Evolutionary conservation across 2,113 vertebrate genomes (phyloP).

Genomic region (Caranx ignobilis): DNA sequence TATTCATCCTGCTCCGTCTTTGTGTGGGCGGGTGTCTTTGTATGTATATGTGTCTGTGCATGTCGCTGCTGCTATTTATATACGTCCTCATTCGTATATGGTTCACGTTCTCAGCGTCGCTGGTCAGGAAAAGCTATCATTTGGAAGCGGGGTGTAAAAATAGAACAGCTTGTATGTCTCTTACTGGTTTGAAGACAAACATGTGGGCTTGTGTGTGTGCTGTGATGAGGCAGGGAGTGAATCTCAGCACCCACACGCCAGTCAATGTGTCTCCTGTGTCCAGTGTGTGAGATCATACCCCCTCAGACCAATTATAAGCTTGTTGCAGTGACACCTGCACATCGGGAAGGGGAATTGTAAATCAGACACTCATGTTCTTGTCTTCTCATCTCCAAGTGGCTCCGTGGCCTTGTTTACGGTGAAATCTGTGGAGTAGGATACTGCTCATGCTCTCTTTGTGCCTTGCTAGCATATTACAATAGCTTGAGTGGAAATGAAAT

Average conservation of each 20-base stretch:
- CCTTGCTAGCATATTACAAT: constrained; percentile 59
- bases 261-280: constrained; percentile 50
- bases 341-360: constrained; percentile 41
- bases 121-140: constrained; percentile 54
- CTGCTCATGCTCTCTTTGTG: constrained; percentile 42
- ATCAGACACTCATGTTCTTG: constrained; percentile 45
- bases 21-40: constrained; percentile 29
- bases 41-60: constrained; percentile 13
- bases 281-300: constrained; percentile 48
- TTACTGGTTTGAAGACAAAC: constrained; percentile 28
- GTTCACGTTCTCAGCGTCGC: constrained; percentile 49
- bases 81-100: constrained; percentile 19
- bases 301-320: constrained; percentile 66
- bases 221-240: constrained; percentile 18
- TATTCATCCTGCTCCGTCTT: constrained; percentile 6
- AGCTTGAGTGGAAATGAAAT: constrained; percentile 61
- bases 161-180: constrained; percentile 56
- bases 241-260: constrained; percentile 24
- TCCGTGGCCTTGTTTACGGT: constrained; percentile 55
- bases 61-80: constrained; percentile 57
- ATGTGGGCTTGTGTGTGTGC: constrained; percentile 18
- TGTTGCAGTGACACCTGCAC: constrained; percentile 49
- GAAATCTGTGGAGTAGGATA: constrained; percentile 45
- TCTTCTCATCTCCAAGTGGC: constrained; percentile 41
- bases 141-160: constrained; percentile 55